Evolutionary conservation across 2,797 vertebrate genomes (phyloP).

Genomic region (Enteromius argenteus): DNA sequence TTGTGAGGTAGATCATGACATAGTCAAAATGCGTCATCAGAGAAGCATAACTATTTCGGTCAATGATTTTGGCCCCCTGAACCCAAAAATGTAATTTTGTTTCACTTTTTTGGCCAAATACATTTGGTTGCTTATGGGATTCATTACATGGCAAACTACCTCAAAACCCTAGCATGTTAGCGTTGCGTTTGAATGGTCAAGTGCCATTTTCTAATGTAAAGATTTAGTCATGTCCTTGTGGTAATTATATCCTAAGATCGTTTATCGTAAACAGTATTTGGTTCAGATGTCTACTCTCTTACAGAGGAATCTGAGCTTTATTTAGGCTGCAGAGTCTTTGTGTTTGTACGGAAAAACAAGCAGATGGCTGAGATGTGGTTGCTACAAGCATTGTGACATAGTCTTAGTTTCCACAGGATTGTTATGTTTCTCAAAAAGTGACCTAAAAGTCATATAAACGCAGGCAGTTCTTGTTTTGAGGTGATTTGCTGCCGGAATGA

Average conservation of each 20-base stretch:
- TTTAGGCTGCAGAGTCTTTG: conserved; percentile 22
- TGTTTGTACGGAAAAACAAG: conserved; percentile 38
- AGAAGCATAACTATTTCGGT: background rate
- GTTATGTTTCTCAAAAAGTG: conserved; percentile 3
- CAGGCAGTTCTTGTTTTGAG: conserved; percentile 5
- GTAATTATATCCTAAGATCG: conserved; percentile 1
- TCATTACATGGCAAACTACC: background rate
- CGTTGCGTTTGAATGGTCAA: background rate
- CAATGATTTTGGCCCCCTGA: background rate
- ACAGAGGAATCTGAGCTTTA: conserved; percentile 12
- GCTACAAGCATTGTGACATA: conserved; percentile 40
- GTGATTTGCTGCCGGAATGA: background rate
- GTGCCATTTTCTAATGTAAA: background rate
- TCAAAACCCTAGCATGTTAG: background rate
- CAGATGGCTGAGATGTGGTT: conserved; percentile 48
- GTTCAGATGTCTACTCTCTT: background rate
- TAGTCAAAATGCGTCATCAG: background rate
- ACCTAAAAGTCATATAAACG: background rate
- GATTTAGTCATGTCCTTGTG: background rate
- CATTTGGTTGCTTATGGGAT: background rate
- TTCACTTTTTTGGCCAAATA: background rate
- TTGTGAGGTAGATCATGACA: background rate
- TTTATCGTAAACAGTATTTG: background rate
- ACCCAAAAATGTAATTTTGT: background rate
- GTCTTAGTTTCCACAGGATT: conserved; percentile 35